phyloP scores from a whole-genome alignment of 2,113 vertebrate genomes.

The Ceyx melanurus region DNA sequence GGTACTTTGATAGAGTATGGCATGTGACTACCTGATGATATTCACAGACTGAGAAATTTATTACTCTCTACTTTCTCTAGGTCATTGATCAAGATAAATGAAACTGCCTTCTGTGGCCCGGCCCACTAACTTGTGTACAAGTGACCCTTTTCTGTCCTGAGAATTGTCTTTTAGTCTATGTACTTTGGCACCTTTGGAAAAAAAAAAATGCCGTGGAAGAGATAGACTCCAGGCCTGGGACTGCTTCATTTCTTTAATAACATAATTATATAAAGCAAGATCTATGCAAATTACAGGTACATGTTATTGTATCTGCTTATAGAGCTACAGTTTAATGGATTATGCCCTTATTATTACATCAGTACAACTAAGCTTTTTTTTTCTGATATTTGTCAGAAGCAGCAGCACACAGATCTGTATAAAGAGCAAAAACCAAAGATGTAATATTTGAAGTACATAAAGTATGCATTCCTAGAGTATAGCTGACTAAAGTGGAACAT shows the following conservation, averaged over 20 bases:
- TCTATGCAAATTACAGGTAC: background rate
- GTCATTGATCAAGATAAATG: background rate
- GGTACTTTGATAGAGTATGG: background rate
- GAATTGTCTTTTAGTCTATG: background rate
- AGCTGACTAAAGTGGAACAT: background rate
- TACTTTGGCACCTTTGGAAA: background rate
- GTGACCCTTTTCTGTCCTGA: background rate
- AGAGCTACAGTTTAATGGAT: background rate
- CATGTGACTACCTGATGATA: background rate
- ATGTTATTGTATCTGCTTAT: background rate
- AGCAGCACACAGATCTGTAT: background rate
- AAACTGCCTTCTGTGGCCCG: background rate
- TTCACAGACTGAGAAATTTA: background rate
- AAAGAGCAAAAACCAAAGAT: background rate
- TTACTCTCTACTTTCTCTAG: background rate
- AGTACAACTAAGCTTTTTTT: background rate
- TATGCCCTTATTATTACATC: background rate
- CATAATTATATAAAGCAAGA: background rate
- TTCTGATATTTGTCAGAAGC: background rate
- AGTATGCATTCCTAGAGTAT: background rate
- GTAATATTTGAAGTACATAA: background rate
- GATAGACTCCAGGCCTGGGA: background rate
- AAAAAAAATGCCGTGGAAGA: background rate
- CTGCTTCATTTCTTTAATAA: background rate
- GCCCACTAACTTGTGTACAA: background rate